Percentiles rank a stretch among this genome's conserved stretches.
Evolutionary conservation across 2,888 invertebrate species (phyloP).

Genomic region (Lasioglossum calceatum): DNA sequence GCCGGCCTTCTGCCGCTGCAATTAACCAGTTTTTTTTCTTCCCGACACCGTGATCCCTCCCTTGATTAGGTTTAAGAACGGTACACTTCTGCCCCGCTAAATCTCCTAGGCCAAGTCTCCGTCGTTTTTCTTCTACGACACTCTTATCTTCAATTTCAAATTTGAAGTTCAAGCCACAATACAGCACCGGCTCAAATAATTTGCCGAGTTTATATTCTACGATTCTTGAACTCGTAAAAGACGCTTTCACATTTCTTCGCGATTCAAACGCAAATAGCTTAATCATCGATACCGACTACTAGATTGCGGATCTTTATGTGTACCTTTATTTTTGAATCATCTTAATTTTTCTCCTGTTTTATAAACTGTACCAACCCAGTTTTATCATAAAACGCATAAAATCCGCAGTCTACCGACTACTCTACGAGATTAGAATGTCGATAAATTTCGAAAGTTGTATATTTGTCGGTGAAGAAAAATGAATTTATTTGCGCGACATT

Average conservation of each 20-base stretch:
- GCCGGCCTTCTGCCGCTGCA: not conserved
- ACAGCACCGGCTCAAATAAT: not conserved
- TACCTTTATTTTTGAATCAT: too few relatives aligned
- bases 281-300: not conserved
- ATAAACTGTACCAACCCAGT: too few relatives aligned
- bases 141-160: not conserved
- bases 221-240: not conserved
- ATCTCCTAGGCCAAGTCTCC: not conserved
- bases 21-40: not conserved
- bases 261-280: too few relatives aligned
- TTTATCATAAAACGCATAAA: too few relatives aligned
- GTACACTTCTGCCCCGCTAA: not conserved
- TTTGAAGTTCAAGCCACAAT: not conserved
- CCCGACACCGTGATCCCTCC: not conserved
- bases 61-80: constrained; percentile 2
- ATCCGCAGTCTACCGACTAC: too few relatives aligned
- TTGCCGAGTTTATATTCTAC: too few relatives aligned
- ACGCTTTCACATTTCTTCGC: not conserved
- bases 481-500: constrained; percentile 40
- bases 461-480: not conserved
- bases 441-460: not conserved
- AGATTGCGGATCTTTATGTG: too few relatives aligned
- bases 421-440: not conserved
- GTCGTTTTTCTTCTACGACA: not conserved
- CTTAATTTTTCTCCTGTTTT: too few relatives aligned